Base-by-base conservation (phyloP, 1,140 invertebrate species). In the Stenopsyche tienmushanensis region DNA sequence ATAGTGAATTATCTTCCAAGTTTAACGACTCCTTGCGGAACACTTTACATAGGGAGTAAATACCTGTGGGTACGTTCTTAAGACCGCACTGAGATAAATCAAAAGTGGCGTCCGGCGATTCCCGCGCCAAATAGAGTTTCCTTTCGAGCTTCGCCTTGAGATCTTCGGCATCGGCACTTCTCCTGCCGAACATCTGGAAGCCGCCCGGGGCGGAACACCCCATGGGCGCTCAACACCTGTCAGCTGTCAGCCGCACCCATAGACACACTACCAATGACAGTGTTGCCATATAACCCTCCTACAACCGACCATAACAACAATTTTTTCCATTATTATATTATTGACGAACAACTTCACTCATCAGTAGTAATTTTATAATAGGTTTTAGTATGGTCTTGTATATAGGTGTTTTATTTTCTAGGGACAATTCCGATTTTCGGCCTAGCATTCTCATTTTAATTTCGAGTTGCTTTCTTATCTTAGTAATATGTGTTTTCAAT, bases 21-120 rank as follows among this genome's bases (percentile, higher is more conserved):
- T 84, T 80, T 50, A 91, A 76, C 44, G 79, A 77, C 70, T 88
- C 84, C 79, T 93, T 93, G 58, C 88, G 83, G 71, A 90, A 88
- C 42, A 92, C 88, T 76, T 87, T 88, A 75, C 90, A 92, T 34
- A 90, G 77, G 1, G 87, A 86, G 79, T 86, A 92, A 65, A 90
- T 88, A 52, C 89, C 88, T 55, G 84, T 80, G 20, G 90, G 90
- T 42, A 92, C 83, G 53, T 82, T 77, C 71, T 83, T 83, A 50
- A 91, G 80, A 69, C 82, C 80, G 77, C 89, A 91, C 64, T 88
- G 85, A 1, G 88, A 87, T 64, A 92, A 75, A 77, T 92, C 89
- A 74, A 90, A 92, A 49, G 86, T 78, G 60, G 86, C 84, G 73
- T 90, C 89, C 15, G 89, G 89, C 71, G 84, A 87, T 77, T 91